Evolutionary conservation across 35 echinoderm and acorn worm species (phyloP), one percentile per base, ranked within the genome.

Genomic region (Ophioderma brevispina): DNA sequence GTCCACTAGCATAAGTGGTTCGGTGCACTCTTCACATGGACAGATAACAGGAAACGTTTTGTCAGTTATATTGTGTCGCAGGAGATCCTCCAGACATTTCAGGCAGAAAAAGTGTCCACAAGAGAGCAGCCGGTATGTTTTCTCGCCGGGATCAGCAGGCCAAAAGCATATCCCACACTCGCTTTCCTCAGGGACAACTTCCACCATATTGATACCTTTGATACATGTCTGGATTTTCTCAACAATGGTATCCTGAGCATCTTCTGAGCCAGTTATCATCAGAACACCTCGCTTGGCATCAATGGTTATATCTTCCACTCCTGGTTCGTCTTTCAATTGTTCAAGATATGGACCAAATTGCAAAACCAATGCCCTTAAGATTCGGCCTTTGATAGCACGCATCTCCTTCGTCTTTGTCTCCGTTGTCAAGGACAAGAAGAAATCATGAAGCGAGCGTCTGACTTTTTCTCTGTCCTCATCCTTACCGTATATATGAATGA

Each of bases 151-250:
- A 28, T 89, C 87, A 1, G 79, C 78, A 25, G 49, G 31, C 15
- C 76, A 80, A 34, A 64, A 89, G 33, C 87, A 89, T 37, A 89
- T 63, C 0, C 87, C 87, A 64, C 87, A 89, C 33, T 89, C 87
- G 35, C 56, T 63, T 34, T 85, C 83, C 25, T 59, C 82, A 33
- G 0, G 10, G 5, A 25, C 59, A 70, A 15, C 59, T 25, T 70
- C 59, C 15, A 25, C 59, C 4, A 15, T 70, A 25, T 70, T 70
- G 28, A 30, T 25, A 25, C n/a, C 28, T 25, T 70, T 70, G 6
- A 70, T 3, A 30, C 59, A 70, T 25, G 10, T 25, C 17, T 70
- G 15, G 23, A 70, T 70, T 25, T 13, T 70, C 17, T 70, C 59
- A 6, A 70, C 10, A 30, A 30, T 70, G 10, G 28, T 70, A 6